These are phyloP conservation scores for Harpia harpyja DNA, from an alignment of 2,797 vertebrate species.

Conservation along the genomic window DNA sequence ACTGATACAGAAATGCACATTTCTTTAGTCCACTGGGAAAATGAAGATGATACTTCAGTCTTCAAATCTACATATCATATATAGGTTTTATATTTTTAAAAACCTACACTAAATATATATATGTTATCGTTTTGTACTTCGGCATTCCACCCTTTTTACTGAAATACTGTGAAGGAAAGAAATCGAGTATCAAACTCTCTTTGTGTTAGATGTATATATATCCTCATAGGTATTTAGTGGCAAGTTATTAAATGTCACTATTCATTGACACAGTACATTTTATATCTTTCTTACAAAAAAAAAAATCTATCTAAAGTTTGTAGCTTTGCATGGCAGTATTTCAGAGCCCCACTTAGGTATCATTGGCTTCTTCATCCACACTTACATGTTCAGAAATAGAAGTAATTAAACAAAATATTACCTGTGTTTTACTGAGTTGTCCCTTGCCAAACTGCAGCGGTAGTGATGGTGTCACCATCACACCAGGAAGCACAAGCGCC, in stretches of 20 bases:
- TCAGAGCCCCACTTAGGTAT: neutral
- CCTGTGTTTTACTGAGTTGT: neutral
- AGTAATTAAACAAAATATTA: neutral
- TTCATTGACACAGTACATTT: neutral
- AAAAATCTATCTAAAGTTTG: neutral
- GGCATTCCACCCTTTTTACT: neutral
- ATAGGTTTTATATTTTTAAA: slow-evolving; percentile 1
- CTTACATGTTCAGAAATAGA: neutral
- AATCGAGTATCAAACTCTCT: neutral
- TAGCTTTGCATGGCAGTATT: neutral
- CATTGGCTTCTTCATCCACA: neutral
- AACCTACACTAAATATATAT: neutral
- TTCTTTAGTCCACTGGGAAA: neutral
- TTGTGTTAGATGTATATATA: neutral
- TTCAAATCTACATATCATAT: neutral
- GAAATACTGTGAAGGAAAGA: neutral
- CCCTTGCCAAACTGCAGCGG: neutral
- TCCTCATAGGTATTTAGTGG: slow-evolving; percentile 21
- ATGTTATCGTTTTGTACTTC: neutral
- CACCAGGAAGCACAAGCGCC: rapidly evolving
- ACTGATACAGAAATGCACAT: neutral
- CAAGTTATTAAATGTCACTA: slow-evolving; percentile 55
- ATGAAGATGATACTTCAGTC: neutral
- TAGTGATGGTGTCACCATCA: neutral
- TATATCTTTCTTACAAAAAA: neutral